phyloP scores from a whole-genome alignment of 2,797 vertebrate species.

The Ispidina picta region DNA sequence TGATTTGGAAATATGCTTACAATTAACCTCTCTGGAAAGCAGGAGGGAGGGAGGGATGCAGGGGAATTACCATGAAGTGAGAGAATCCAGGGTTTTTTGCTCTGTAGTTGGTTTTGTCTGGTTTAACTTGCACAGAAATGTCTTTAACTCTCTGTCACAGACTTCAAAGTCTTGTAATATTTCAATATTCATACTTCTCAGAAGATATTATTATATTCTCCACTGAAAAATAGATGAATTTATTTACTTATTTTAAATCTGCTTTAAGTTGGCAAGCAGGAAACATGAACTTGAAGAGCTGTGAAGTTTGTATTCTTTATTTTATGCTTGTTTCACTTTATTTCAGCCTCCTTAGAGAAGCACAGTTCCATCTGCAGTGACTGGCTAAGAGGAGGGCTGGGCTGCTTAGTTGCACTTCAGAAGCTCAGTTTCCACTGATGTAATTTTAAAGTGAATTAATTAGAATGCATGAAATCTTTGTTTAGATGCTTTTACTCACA shows the following conservation, averaged over 20 bases:
- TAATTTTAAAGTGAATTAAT: conserved; percentile 3
- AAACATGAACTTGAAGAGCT: not conserved
- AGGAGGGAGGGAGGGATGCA: not conserved
- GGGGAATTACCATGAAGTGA: conserved; percentile 5
- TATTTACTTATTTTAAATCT: conserved; percentile 28
- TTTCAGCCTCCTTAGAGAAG: not conserved
- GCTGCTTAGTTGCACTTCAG: not conserved
- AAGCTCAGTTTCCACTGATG: not conserved
- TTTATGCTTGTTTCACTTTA: not conserved
- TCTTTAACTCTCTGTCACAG: conserved; percentile 14
- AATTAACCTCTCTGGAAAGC: conserved; percentile 35
- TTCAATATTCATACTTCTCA: not conserved
- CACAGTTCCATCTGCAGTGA: not conserved
- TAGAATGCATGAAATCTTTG: not conserved
- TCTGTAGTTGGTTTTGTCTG: not conserved
- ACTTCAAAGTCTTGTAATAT: not conserved
- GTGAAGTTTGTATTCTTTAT: not conserved
- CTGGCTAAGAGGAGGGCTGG: not conserved
- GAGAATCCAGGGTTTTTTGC: conserved; percentile 20
- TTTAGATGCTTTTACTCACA: conserved; percentile 5
- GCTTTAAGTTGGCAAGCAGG: conserved; percentile 2
- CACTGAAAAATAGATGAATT: conserved; percentile 4
- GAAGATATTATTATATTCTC: conserved; percentile 14
- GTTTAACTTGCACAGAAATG: not conserved
- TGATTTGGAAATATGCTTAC: conserved; percentile 54